Evolutionary conservation across 2,113 vertebrate species (phyloP).

Genomic region (Cranoglanis bouderius): DNA sequence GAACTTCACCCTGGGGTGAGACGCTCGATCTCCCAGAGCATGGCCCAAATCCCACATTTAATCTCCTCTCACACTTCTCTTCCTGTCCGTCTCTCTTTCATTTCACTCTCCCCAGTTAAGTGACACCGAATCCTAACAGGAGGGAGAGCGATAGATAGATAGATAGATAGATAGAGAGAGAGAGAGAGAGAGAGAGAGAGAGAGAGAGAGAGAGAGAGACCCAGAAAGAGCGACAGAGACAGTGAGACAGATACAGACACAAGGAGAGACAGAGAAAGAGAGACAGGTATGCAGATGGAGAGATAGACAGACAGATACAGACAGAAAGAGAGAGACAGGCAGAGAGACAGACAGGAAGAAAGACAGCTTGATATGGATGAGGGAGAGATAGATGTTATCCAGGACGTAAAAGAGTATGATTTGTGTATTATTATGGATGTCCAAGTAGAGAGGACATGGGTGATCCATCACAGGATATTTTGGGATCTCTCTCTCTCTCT

Average conservation of each 20-base stretch:
- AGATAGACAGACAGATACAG: background rate
- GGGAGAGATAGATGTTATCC: background rate
- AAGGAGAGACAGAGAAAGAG: background rate
- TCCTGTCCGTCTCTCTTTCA: background rate
- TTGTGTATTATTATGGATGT: slow-evolving; percentile 10
- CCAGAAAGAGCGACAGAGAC: background rate
- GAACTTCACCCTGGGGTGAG: background rate
- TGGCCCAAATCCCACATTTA: slow-evolving; percentile 1
- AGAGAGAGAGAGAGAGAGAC: background rate
- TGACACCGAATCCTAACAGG: background rate
- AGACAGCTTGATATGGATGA: background rate
- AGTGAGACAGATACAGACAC: background rate
- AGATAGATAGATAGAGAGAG: background rate
- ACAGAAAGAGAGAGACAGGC: background rate
- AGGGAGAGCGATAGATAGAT: background rate
- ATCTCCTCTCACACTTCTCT: background rate
- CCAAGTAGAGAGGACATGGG: background rate
- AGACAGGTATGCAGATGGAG: background rate
- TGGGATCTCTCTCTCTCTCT: background rate
- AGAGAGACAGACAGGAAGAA: background rate
- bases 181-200: background rate
- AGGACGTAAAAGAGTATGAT: background rate
- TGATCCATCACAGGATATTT: slow-evolving; percentile 1
- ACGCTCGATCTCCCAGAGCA: background rate
- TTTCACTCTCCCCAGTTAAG: background rate